Evolutionary conservation across 2,797 vertebrate genomes (phyloP).

Genomic region (Chaunax sp.): DNA sequence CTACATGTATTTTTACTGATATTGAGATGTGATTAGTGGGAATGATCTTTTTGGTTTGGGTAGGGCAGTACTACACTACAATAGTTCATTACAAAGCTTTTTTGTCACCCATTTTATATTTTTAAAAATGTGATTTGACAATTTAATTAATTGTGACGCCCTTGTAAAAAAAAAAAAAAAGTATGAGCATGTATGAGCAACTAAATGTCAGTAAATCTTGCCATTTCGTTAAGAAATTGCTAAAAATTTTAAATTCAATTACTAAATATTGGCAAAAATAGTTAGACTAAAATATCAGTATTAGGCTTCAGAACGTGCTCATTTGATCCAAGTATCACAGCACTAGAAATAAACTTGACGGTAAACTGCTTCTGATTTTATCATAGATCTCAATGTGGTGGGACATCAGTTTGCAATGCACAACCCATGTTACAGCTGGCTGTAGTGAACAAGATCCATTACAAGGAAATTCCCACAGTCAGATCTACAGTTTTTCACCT

Average conservation of each 20-base stretch:
- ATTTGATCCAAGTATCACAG: not conserved
- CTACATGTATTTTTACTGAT: too few relatives aligned
- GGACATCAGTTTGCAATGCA: slow-evolving; percentile 14
- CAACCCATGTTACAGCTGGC: slow-evolving; percentile 6
- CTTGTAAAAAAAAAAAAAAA: too few relatives aligned
- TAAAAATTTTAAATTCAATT: not conserved
- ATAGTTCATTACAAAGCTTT: too few relatives aligned
- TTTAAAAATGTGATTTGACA: too few relatives aligned
- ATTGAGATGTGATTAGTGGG: too few relatives aligned
- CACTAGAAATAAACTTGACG: too few relatives aligned
- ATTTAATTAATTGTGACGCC: too few relatives aligned
- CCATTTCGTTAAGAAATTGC: not conserved
- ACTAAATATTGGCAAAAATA: not conserved
- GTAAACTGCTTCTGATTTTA: not conserved
- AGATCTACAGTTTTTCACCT: not conserved
- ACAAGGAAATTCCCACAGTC: slow-evolving; percentile 15
- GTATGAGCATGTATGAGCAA: too few relatives aligned
- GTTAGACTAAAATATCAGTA: too few relatives aligned
- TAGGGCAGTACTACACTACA: too few relatives aligned
- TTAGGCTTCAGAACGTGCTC: not conserved
- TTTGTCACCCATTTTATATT: too few relatives aligned
- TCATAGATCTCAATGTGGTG: not conserved
- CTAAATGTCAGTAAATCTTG: not conserved
- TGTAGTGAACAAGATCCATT: slow-evolving; percentile 14
- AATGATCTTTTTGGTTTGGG: too few relatives aligned